Evolutionary conservation across 2,888 invertebrate genomes (phyloP).

Genomic region (Tortricodes alternella): DNA sequence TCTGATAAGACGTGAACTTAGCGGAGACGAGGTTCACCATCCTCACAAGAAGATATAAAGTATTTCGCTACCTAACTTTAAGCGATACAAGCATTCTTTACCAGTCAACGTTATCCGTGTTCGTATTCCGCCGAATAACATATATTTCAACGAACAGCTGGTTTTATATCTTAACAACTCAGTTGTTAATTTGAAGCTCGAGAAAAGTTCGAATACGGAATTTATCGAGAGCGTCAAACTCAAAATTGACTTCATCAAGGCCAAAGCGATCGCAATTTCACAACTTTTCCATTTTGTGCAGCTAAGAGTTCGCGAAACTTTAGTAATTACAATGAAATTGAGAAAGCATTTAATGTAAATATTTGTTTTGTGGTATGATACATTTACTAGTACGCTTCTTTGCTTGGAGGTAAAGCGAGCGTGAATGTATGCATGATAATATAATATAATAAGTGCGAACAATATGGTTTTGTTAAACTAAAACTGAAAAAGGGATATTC

Average conservation of each 20-base stretch:
- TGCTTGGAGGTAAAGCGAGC: too few relatives aligned
- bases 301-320: conserved; percentile 5
- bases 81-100: too few relatives aligned
- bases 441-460: too few relatives aligned
- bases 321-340: conserved; percentile 2
- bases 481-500: conserved; percentile 7
- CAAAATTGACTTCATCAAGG: conserved; percentile 27
- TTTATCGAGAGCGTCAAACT: conserved; percentile 19
- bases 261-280: conserved; percentile 10
- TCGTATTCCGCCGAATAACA: too few relatives aligned
- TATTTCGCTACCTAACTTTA: too few relatives aligned
- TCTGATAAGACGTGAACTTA: too few relatives aligned
- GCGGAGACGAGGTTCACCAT: too few relatives aligned
- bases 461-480: too few relatives aligned
- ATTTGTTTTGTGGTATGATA: background rate
- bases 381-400: too few relatives aligned
- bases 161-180: conserved; percentile 9
- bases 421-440: too few relatives aligned
- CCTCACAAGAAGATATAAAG: too few relatives aligned
- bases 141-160: background rate
- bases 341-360: background rate
- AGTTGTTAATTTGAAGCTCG: conserved; percentile 16
- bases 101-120: too few relatives aligned
- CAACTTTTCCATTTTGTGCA: conserved; percentile 16
- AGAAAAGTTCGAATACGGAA: conserved; percentile 10